These are phyloP conservation scores for Celastrina argiolus DNA, from an alignment of 2,888 invertebrate genomes.

Conservation along the genomic window DNA sequence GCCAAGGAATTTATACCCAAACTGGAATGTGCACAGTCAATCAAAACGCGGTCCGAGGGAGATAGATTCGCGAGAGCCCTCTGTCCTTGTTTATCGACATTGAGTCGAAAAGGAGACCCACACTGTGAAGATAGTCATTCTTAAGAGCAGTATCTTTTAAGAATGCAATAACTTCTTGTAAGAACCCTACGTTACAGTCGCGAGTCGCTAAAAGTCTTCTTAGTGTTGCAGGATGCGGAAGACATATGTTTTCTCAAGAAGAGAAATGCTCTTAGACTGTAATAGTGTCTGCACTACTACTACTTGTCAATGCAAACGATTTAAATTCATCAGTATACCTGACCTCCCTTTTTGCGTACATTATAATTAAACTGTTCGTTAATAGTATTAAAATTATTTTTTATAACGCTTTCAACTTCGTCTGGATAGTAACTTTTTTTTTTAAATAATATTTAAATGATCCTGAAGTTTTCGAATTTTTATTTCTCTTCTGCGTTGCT, in stretches of 20 bases:
- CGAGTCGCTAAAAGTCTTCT: conserved; percentile 23
- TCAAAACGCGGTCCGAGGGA: not conserved
- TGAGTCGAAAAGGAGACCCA: conserved; percentile 16
- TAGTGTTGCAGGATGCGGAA: conserved; percentile 24
- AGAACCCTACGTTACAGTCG: conserved; percentile 22
- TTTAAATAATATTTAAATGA: not conserved
- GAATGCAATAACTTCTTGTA: not conserved
- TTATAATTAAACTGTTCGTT: too few relatives aligned
- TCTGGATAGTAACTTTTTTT: not conserved
- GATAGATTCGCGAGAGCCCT: not conserved
- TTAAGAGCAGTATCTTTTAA: not conserved
- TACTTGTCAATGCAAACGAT: not conserved
- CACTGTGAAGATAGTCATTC: not conserved
- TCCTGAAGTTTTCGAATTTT: not conserved
- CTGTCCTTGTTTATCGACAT: conserved; percentile 14
- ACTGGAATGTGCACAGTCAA: not conserved
- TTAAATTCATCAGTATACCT: not conserved
- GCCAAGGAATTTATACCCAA: not conserved
- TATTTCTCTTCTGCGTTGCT: not conserved
- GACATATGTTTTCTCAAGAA: conserved; percentile 23
- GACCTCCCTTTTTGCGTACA: not conserved
- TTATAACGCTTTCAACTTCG: too few relatives aligned
- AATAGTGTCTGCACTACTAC: not conserved
- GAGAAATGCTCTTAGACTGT: not conserved
- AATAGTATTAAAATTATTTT: too few relatives aligned